phyloP scores from a whole-genome alignment of 1,140 invertebrate species.

The Euwallacea similis region DNA sequence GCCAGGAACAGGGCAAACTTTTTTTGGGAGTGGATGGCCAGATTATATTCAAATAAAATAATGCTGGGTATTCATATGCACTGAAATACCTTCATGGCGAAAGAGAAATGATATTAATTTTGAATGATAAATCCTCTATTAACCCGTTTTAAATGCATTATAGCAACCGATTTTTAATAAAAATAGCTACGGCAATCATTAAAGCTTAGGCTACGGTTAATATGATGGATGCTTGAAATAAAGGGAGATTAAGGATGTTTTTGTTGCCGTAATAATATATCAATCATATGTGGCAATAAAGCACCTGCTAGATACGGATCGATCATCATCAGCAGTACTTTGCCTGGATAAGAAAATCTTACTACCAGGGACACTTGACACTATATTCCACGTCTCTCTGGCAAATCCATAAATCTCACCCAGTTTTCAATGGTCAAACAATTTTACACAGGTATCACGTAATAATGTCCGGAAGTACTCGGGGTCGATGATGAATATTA shows the following conservation, averaged over 20 bases:
- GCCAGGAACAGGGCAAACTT: background rate
- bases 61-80: no score
- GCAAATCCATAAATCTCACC: no score
- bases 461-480: no score
- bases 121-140: no score
- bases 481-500: background rate
- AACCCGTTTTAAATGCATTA: no score
- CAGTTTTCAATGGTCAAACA: no score
- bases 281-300: constrained; percentile 12
- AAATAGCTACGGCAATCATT: background rate
- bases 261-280: background rate
- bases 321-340: background rate
- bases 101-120: no score
- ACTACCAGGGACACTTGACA: background rate
- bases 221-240: constrained; percentile 10
- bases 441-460: no score
- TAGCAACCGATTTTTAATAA: background rate
- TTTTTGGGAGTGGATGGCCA: background rate
- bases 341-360: background rate
- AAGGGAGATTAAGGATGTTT: constrained; percentile 2
- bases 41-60: background rate
- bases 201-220: background rate
- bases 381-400: no score
- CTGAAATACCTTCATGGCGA: no score
- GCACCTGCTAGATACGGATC: constrained; percentile 11